phyloP scores from a whole-genome alignment of 2,888 invertebrate genomes.

The Folsomia candida region DNA sequence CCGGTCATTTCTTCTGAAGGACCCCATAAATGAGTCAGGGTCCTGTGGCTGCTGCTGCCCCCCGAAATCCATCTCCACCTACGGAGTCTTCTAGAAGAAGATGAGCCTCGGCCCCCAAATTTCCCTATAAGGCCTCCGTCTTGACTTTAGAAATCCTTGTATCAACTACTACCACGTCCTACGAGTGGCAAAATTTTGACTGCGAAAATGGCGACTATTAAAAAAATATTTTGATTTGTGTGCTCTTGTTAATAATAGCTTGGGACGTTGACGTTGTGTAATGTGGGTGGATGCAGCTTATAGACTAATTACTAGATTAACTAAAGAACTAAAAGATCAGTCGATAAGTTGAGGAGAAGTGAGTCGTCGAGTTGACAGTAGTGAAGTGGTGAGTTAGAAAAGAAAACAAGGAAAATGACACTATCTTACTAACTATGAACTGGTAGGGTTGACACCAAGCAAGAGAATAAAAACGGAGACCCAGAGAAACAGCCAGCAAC shows the following conservation, averaged over 20 bases:
- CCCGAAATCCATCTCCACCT: background rate
- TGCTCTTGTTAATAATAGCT: background rate
- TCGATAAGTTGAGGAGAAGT: too few species aligned
- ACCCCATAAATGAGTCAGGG: conserved; percentile 42
- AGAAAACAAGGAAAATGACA: background rate
- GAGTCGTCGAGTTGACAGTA: background rate
- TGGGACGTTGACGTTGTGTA: background rate
- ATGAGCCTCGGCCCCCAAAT: background rate
- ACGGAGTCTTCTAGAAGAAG: background rate
- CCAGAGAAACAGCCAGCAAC: background rate
- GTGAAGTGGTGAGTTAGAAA: background rate
- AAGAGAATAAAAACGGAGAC: background rate
- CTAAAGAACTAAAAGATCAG: background rate
- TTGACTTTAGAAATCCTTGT: background rate
- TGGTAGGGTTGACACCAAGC: background rate
- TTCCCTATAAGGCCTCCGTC: background rate
- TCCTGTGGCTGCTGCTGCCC: conserved; percentile 19
- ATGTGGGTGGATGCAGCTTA: too few species aligned
- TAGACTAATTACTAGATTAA: background rate
- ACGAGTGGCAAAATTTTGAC: background rate
- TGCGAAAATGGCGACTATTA: background rate
- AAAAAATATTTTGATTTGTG: background rate
- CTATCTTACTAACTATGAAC: background rate
- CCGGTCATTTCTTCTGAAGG: conserved; percentile 42
- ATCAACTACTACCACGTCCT: background rate